Conservation (phyloP, 2,113 vertebrate species). For the Phocoena phocoena region DNA sequence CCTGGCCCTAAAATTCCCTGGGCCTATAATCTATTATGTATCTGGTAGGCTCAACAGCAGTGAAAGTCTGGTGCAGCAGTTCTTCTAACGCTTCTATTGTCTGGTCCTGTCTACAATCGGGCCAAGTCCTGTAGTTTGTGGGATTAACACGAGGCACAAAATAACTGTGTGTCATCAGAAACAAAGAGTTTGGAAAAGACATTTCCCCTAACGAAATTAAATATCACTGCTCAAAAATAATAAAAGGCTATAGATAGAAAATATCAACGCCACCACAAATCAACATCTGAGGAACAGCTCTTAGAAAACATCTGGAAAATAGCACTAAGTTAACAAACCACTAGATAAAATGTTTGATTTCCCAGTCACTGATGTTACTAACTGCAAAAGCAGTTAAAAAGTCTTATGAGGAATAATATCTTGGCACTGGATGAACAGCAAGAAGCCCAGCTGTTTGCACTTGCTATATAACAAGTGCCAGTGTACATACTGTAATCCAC, state of each 20-base stretch:
- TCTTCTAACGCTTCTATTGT: neutral
- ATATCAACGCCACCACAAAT: conserved; percentile 68
- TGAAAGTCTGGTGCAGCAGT: neutral
- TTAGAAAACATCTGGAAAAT: conserved; percentile 75
- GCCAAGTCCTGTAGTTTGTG: neutral
- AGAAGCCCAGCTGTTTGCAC: conserved; percentile 69
- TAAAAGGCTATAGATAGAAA: conserved; percentile 72
- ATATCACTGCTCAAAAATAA: conserved; percentile 61
- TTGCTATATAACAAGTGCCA: conserved; percentile 44
- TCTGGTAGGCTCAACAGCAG: neutral
- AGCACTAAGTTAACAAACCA: conserved; percentile 43
- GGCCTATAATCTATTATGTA: neutral
- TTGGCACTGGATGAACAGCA: conserved; percentile 53
- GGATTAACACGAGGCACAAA: conserved; percentile 28
- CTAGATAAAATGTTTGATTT: conserved; percentile 67
- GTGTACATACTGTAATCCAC: neutral
- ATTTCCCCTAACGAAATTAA: conserved; percentile 70
- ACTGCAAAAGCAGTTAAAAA: conserved; percentile 68
- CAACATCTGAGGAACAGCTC: conserved; percentile 41
- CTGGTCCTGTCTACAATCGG: neutral
- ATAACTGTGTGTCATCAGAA: conserved; percentile 56
- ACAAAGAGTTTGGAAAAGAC: conserved; percentile 59
- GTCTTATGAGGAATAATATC: conserved; percentile 41
- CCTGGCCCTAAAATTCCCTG: neutral
- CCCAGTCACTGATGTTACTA: conserved; percentile 56